Evolutionary conservation across 2,113 vertebrate species (phyloP).

Genomic region (Willisornis vidua): DNA sequence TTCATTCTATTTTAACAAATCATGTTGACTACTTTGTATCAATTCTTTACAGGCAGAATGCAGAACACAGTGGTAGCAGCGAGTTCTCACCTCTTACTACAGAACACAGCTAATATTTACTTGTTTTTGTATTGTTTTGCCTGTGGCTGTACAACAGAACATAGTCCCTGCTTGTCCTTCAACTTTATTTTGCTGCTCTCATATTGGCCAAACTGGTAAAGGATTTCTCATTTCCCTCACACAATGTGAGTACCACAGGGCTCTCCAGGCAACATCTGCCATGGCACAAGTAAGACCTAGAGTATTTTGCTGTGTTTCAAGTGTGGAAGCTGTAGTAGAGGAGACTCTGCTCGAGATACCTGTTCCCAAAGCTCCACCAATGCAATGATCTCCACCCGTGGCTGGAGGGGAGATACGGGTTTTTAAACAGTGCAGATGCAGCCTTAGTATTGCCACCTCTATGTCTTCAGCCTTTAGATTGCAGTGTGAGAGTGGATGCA

Average conservation of each 20-base stretch:
- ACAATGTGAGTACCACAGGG: background rate
- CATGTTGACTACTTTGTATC: rapidly evolving
- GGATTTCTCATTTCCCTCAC: background rate
- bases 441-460: background rate
- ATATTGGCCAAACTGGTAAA: background rate
- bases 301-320: background rate
- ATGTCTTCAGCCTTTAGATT: background rate
- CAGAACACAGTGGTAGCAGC: background rate
- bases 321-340: background rate
- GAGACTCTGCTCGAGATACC: background rate
- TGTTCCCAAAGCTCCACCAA: background rate
- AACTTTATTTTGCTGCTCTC: background rate
- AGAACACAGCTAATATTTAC: background rate
- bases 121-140: background rate
- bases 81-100: background rate
- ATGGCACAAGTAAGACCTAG: background rate
- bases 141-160: background rate
- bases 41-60: background rate
- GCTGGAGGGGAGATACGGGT: background rate
- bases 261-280: background rate
- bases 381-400: background rate
- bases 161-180: background rate
- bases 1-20: background rate
- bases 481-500: background rate
- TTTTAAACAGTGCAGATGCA: background rate